Evolutionary conservation across 2,113 vertebrate species (phyloP).

Genomic region (Papio anubis): DNA sequence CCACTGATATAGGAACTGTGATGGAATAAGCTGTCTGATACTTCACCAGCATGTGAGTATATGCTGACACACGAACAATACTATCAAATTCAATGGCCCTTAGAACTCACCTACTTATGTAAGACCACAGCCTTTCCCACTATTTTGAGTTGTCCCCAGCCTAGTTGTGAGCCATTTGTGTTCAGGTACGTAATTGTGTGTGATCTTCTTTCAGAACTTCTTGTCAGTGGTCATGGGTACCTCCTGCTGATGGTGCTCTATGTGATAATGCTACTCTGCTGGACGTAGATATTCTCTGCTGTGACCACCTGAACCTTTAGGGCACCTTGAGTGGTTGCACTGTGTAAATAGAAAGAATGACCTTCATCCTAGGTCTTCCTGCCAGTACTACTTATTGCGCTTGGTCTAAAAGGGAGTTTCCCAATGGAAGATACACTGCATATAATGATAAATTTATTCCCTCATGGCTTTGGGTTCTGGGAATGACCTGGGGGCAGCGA

Average conservation of each 20-base stretch:
- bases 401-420: not conserved
- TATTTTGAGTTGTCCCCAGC: not conserved
- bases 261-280: not conserved
- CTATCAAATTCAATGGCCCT: not conserved
- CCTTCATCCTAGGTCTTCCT: not conserved
- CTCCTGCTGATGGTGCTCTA: not conserved
- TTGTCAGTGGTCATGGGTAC: not conserved
- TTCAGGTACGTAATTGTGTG: not conserved
- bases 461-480: not conserved
- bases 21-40: not conserved
- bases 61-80: not conserved
- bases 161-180: not conserved
- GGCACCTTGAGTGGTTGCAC: not conserved
- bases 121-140: not conserved
- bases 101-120: not conserved
- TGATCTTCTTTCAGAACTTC: not conserved
- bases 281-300: not conserved
- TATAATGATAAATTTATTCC: not conserved
- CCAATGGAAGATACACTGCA: not conserved
- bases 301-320: not conserved
- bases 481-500: not conserved
- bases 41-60: not conserved
- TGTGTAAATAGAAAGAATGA: not conserved
- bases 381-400: not conserved
- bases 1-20: not conserved